phyloP scores from a whole-genome alignment of 37 sponge, comb jelly and placozoan genomes.

The Geodia barretti region DNA sequence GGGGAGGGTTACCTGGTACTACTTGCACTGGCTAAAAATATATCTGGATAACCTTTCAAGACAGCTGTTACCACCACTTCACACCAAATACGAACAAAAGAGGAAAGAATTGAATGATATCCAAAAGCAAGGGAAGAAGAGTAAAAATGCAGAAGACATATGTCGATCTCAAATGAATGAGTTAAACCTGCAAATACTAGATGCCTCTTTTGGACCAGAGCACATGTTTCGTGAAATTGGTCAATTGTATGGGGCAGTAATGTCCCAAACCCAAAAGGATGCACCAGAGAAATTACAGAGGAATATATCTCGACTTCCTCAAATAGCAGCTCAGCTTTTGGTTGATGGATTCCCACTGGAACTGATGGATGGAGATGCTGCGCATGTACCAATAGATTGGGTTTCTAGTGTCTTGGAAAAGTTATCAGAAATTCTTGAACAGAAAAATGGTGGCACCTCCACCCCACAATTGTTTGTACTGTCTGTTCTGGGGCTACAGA shows the following conservation, averaged over 20 bases:
- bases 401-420: conserved; percentile 23
- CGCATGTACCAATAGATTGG: conserved; percentile 46
- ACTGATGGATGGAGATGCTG: conserved; percentile 43
- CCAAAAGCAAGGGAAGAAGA: not conserved
- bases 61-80: not conserved
- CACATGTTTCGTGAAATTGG: too few relatives aligned
- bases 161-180: not conserved
- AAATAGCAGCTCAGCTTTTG: conserved; percentile 30
- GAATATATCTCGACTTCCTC: conserved; percentile 1
- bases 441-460: too few relatives aligned
- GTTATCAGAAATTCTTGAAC: not conserved
- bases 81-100: not conserved
- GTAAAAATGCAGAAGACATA: not conserved
- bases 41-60: conserved; percentile 12
- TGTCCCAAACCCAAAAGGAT: not conserved
- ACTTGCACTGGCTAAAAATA: conserved; percentile 7
- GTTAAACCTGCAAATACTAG: not conserved
- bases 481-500: conserved; percentile 38
- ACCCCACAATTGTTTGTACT: not conserved
- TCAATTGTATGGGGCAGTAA: conserved; percentile 20
- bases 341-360: conserved; percentile 43
- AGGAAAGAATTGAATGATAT: too few relatives aligned
- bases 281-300: not conserved
- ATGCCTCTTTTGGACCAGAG: too few relatives aligned
- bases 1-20: not conserved